phyloP scores from a whole-genome alignment of 2,888 invertebrate genomes.

The Heterodera filipjevi region DNA sequence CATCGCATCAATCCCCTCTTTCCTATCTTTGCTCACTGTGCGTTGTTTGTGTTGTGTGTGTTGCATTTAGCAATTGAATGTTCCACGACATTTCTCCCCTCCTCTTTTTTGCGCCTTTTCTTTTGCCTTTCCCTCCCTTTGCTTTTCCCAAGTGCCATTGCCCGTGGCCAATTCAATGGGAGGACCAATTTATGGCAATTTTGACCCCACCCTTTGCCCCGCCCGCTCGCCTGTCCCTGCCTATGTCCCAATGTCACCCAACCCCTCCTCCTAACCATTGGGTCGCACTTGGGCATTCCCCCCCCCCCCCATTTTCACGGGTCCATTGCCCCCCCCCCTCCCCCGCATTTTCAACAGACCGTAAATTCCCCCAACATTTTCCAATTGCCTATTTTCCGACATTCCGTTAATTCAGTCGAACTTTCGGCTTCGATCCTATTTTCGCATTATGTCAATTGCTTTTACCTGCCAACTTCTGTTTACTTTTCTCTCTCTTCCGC shows the following conservation, averaged over 20 bases:
- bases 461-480: background rate
- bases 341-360: background rate
- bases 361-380: background rate
- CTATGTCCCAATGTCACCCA: too few species aligned
- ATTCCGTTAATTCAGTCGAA: background rate
- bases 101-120: background rate
- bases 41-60: too few species aligned
- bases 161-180: background rate
- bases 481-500: background rate
- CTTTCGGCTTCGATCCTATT: background rate
- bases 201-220: background rate
- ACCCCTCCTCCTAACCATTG: too few species aligned
- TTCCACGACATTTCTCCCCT: background rate
- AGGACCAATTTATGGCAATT: background rate
- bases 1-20: too few species aligned
- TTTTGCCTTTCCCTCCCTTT: background rate
- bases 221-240: background rate
- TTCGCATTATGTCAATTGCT: background rate
- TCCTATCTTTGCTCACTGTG: too few species aligned
- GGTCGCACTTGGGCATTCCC: background rate
- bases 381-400: background rate
- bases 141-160: slow-evolving; percentile 13
- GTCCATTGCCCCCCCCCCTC: background rate
- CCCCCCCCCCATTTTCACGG: slow-evolving; percentile 1
- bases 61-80: too few species aligned